phyloP scores from a whole-genome alignment of 1,140 invertebrate species.

The Sycophila sp. region DNA sequence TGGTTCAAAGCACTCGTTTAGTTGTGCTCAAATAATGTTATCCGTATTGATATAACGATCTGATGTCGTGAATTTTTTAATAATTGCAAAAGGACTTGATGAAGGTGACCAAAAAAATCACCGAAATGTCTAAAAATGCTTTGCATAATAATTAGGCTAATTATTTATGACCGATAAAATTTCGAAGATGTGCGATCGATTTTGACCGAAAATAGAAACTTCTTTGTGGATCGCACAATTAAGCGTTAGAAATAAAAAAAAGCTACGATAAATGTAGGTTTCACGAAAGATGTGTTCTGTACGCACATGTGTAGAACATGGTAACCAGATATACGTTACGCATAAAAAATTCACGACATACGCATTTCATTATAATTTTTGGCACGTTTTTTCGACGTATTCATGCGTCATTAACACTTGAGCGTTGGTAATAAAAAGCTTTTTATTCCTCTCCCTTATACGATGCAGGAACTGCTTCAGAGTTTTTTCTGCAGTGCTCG shows the following conservation, averaged over 20 bases:
- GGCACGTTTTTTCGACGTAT: not conserved
- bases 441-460: too few relatives aligned
- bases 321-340: not conserved
- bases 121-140: too few relatives aligned
- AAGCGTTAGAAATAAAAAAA: not conserved
- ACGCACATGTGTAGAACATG: not conserved
- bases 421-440: not conserved
- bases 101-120: too few relatives aligned
- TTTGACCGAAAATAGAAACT: too few relatives aligned
- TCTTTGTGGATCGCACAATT: not conserved
- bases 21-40: too few relatives aligned
- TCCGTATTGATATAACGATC: too few relatives aligned
- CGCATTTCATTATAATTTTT: constrained; percentile 3
- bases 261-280: not conserved
- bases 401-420: not conserved
- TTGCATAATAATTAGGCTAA: not conserved
- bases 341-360: not conserved
- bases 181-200: too few relatives aligned
- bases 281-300: not conserved
- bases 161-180: not conserved
- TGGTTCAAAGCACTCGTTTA: too few relatives aligned
- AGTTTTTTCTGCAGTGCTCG: too few relatives aligned
- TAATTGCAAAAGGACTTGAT: too few relatives aligned
- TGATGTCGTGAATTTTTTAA: too few relatives aligned
- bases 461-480: too few relatives aligned